Base-by-base conservation (phyloP, 2,113 vertebrate species). In the Misgurnus mizolepis region DNA sequence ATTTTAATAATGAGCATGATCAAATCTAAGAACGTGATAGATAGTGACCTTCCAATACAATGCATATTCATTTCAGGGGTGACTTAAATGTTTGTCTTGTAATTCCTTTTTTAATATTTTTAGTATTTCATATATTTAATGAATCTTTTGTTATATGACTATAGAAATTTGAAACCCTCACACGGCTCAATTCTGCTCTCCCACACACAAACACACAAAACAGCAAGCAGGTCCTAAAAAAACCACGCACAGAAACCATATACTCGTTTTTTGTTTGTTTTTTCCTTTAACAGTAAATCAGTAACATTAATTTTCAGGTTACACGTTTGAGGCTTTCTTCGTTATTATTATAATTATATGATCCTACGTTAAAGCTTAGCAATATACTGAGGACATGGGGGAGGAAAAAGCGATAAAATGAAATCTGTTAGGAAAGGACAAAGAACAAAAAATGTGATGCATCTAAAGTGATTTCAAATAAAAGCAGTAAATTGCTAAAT, bases 341-440 rank as follows among this genome's bases (percentile, higher is more conserved):
- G 89, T 93, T 92, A 92, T 93, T 66, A 15, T 76, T 76, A 76
- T 76, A 64, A 77, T 77, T 92, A 92, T 92, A 89, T 93, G 94
- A 90, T 92, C 87, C 90, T 92, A 96, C 93, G 89, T 93, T 95
- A 95, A 95, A 96, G 96, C 95, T 95, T 95, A 94, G 94, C 94
- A 89, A 93, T 89, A 86, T 86, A 93, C 84, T 91, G 94, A 94
- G 86, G 92, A 92, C 90, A 92, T 90, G 85, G 84, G 87, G 80
- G 7, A 89, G 62, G 93, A 92, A 90, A 88, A 87, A 85, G 87
- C 53, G 27, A 74, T 89, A 82, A 91, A 90, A 86, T 91, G 70
- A 88, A 89, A 88, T 85, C 83, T 89, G 86, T 89, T 90, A 91
- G 88, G 80, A 88, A 87, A 89, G 72, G 81, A 89, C 61, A 82